A percentile compares a stretch with the other conserved stretches of the same genome.
Conservation (phyloP, 37 sponge, comb jelly and placozoan genomes). For the Hexactinellida sp. region DNA sequence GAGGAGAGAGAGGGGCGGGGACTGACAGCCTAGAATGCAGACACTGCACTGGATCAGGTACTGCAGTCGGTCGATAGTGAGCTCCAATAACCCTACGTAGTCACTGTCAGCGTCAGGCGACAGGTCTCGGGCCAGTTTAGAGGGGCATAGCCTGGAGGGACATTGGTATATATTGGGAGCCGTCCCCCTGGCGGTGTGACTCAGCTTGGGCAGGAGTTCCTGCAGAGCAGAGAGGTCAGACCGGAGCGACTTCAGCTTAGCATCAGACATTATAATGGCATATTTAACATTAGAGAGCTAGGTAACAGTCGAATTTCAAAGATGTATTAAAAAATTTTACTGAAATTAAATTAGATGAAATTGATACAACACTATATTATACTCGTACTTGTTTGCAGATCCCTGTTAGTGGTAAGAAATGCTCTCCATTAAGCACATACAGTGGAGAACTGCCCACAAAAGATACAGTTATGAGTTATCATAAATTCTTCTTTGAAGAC, state of each 20-base stretch:
- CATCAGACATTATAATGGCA: background rate
- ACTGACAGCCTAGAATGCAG: background rate
- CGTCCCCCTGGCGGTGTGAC: background rate
- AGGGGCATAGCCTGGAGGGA: background rate
- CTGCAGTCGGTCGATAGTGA: background rate
- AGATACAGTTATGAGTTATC: background rate
- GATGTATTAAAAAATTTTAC: too few relatives aligned
- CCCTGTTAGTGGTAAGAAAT: background rate
- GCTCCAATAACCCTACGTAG: background rate
- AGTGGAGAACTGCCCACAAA: background rate
- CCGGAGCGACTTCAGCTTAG: background rate
- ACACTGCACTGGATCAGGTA: background rate
- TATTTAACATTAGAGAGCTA: background rate
- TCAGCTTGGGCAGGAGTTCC: background rate
- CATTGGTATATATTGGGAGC: background rate
- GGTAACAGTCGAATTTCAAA: background rate
- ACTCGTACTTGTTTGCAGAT: too few relatives aligned
- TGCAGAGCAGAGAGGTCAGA: background rate
- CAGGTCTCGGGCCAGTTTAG: background rate
- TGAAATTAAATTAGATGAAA: too few relatives aligned
- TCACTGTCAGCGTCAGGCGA: background rate
- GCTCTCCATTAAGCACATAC: background rate
- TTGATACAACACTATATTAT: too few relatives aligned
- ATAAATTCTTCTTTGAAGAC: background rate
- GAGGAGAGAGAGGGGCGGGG: slow-evolving; percentile 9